phyloP scores from a whole-genome alignment of 2,888 invertebrate genomes.

The Atherix ibis region DNA sequence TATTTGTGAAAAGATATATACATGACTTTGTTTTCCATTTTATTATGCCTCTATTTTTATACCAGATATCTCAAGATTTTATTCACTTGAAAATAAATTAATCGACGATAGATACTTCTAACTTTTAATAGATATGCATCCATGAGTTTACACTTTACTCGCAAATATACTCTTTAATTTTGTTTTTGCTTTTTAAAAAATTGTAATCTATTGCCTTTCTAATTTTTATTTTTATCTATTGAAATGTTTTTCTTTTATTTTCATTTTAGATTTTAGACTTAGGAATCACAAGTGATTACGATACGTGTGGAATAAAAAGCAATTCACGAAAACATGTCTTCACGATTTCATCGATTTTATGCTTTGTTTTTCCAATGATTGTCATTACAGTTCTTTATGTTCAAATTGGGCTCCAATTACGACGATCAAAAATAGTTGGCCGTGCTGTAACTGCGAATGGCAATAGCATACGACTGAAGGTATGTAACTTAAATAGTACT shows the following conservation, averaged over 20 bases:
- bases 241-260: too few relatives aligned
- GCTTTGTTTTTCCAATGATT: slow-evolving; percentile 44
- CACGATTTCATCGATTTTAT: slow-evolving; percentile 38
- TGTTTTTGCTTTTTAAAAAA: neutral
- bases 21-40: neutral
- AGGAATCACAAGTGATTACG: slow-evolving; percentile 11
- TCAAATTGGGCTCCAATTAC: slow-evolving; percentile 32
- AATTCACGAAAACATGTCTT: slow-evolving; percentile 34
- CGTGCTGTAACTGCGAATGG: slow-evolving; percentile 19
- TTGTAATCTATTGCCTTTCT: slow-evolving; percentile 1
- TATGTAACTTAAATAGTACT: slow-evolving; percentile 3
- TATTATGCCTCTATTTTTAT: too few relatives aligned
- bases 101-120: neutral
- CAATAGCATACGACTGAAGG: slow-evolving; percentile 26
- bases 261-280: slow-evolving; percentile 11
- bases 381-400: slow-evolving; percentile 41
- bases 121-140: neutral
- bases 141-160: too few relatives aligned
- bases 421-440: slow-evolving; percentile 23
- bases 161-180: neutral
- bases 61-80: too few relatives aligned
- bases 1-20: too few relatives aligned
- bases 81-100: neutral
- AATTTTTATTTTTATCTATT: too few relatives aligned
- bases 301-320: slow-evolving; percentile 26